Evolutionary conservation across 2,797 vertebrate genomes (phyloP), one percentile per base, ranked within the genome.

Genomic region (Rhincodon typus): DNA sequence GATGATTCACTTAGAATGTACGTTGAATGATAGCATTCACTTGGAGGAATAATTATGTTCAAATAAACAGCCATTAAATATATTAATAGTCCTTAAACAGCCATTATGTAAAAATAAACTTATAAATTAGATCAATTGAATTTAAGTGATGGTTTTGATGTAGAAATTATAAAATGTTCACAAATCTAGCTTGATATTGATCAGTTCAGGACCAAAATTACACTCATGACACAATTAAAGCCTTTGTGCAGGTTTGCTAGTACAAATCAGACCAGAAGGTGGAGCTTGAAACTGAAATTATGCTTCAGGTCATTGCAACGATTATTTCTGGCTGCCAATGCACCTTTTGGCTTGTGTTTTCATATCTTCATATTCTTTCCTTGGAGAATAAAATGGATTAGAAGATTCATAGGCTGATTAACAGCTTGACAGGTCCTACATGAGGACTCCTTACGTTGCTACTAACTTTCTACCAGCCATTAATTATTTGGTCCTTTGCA

Each of bases 1-100:
- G 62, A 38, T 38, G n/a, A 69, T 67, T 93, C 3, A 90, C 38
- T 38, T 66, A 21, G 62, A 38, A 42, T 93, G n/a, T 17, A 23
- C 25, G n/a, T 69, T 93, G 57, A 67, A 90, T 34, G 53, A 90
- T 90, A 25, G 53, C 2, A 90, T 90, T 90, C 87, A 90, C 62
- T 93, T 93, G 67, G 90, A 66, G 23, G 62, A n/a, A 67, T 19
- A 93, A 69, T 67, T 67, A 69, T 42, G 27, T 67, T 42, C n/a
- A n/a, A 69, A 66, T 93, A 69, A 67, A 93, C 90, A 93, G 62
- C 19, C 90, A 93, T 93, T 66, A 93, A 93, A 21, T 23, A 67
- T 21, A 93, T 93, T 67, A 67, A 93, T 91, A 23, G 90, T 93
- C 90, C 38, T 67, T 69, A 67, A 93, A 90, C 1, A 57, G 62